These are phyloP conservation scores for Pandion haliaetus DNA, from an alignment of 2,113 vertebrate genomes.

Conservation along the genomic window DNA sequence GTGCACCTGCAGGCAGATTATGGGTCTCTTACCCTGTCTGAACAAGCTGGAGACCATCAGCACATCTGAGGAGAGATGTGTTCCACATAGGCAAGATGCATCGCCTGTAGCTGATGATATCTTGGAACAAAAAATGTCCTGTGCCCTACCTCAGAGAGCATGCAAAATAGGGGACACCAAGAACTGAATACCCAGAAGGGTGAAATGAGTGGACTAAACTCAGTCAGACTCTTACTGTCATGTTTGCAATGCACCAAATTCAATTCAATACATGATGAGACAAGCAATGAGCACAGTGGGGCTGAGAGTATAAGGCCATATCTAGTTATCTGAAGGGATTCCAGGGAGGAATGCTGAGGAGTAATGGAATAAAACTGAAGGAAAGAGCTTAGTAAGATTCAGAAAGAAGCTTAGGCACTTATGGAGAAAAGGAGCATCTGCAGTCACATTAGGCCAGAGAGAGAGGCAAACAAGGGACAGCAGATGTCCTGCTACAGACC, in stretches of 20 bases:
- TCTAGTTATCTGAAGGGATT: not conserved
- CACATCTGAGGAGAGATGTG: not conserved
- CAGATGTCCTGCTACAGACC: not conserved
- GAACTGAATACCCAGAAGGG: not conserved
- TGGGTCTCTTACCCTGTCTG: not conserved
- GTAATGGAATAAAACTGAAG: not conserved
- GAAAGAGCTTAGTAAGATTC: not conserved
- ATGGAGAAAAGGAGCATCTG: not conserved
- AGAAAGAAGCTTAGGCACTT: not conserved
- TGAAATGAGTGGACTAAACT: not conserved
- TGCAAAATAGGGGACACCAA: not conserved
- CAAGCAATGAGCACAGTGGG: not conserved
- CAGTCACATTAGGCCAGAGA: not conserved
- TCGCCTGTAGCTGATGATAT: not conserved
- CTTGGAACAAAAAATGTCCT: not conserved
- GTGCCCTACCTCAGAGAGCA: not conserved
- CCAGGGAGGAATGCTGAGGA: not conserved
- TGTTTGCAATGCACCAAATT: fast-evolving
- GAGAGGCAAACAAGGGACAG: not conserved
- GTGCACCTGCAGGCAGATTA: not conserved
- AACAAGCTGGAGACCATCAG: not conserved
- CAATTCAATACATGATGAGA: not conserved
- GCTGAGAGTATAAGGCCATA: not conserved
- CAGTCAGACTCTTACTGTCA: not conserved
- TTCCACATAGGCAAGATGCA: not conserved